These are phyloP conservation scores for Leptoteleia sp. DNA, from an alignment of 1,140 invertebrate genomes.

Conservation along the genomic window DNA sequence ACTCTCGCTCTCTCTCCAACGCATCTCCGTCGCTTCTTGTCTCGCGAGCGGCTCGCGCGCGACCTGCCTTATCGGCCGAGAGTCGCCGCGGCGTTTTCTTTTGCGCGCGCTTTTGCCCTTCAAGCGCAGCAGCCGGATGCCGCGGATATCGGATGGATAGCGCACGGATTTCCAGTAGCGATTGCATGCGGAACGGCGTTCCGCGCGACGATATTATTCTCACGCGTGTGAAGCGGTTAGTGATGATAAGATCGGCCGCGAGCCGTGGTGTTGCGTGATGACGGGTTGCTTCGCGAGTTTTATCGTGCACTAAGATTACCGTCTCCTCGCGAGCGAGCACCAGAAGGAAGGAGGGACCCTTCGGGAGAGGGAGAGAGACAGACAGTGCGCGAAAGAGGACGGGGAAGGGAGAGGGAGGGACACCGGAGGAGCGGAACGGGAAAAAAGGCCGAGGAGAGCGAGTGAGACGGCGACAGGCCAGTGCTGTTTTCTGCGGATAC, in stretches of 20 bases:
- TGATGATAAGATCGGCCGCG: constrained; percentile 40
- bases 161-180: constrained; percentile 57
- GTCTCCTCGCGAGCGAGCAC: neutral
- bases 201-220: constrained; percentile 19
- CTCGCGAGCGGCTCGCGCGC: constrained; percentile 10
- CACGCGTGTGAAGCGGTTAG: constrained; percentile 45
- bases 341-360: neutral
- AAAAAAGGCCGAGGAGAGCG: constrained; percentile 7
- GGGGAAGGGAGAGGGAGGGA: neutral
- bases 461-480: constrained; percentile 27
- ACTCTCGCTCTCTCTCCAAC: constrained; percentile 45
- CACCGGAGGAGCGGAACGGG: constrained; percentile 1
- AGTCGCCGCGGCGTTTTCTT: constrained; percentile 18
- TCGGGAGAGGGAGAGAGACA: constrained; percentile 18
- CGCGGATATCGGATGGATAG: constrained; percentile 61
- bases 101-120: constrained; percentile 34
- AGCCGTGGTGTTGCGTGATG: constrained; percentile 51
- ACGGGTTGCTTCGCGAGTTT: constrained; percentile 41
- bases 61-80: constrained; percentile 61
- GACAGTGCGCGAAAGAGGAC: constrained; percentile 11
- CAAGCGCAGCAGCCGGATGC: constrained; percentile 15
- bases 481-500: constrained; percentile 64
- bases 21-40: constrained; percentile 48
- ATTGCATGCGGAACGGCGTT: constrained; percentile 1
- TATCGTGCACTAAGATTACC: constrained; percentile 51